A percentile compares a stretch with the other conserved stretches of the same genome.
Evolutionary conservation across 37 sponge, comb jelly and placozoan genomes (phyloP).

Genomic region (Diacarnus erythraeanus): DNA sequence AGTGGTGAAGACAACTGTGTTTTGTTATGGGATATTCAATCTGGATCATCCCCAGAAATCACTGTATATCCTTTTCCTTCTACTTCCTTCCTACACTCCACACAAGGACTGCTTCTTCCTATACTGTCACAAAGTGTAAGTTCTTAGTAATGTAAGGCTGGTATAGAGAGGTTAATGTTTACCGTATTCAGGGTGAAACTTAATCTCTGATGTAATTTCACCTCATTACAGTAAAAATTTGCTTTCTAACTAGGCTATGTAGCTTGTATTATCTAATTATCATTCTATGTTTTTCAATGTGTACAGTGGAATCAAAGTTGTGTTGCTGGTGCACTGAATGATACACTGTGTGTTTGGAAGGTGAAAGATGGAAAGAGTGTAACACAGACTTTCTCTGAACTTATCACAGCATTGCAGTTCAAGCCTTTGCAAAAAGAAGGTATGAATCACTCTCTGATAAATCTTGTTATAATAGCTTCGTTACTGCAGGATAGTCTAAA

Average conservation of each 20-base stretch:
- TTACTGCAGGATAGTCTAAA: too few relatives aligned
- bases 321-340: slow-evolving; percentile 35
- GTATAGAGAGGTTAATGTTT: too few relatives aligned
- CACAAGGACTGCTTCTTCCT: slow-evolving; percentile 25
- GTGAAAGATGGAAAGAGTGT: slow-evolving; percentile 32
- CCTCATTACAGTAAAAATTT: too few relatives aligned
- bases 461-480: too few relatives aligned
- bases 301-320: slow-evolving; percentile 33
- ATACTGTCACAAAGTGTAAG: slow-evolving; percentile 41
- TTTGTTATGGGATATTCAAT: slow-evolving; percentile 29
- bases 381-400: slow-evolving; percentile 28
- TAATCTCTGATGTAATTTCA: too few relatives aligned
- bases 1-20: slow-evolving; percentile 45
- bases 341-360: slow-evolving; percentile 47
- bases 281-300: too few relatives aligned
- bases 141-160: too few relatives aligned
- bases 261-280: too few relatives aligned
- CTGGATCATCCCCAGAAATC: slow-evolving; percentile 18
- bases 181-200: too few relatives aligned
- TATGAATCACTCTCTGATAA: too few relatives aligned
- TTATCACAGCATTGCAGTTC: slow-evolving; percentile 56
- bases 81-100: neutral
- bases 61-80: neutral
- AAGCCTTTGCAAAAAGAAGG: slow-evolving; percentile 37
- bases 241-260: too few relatives aligned